phyloP scores from a whole-genome alignment of 2,888 invertebrate species.

The Melitaea athalia region DNA sequence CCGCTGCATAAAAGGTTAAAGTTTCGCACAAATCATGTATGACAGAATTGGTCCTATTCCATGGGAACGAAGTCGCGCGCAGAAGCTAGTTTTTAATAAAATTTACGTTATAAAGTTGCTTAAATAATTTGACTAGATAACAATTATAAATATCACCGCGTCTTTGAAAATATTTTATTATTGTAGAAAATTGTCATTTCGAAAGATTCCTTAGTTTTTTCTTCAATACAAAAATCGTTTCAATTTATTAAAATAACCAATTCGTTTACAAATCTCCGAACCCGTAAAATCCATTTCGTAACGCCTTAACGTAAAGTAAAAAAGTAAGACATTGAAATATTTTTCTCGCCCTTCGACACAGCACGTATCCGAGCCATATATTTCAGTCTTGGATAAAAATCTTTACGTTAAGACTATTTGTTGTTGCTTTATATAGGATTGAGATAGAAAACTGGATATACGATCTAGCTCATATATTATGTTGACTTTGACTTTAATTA shows the following conservation, averaged over 20 bases:
- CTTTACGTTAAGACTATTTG: constrained; percentile 1
- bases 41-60: too few species aligned
- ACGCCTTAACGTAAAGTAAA: background rate
- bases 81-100: too few species aligned
- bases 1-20: too few species aligned
- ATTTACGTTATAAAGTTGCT: too few species aligned
- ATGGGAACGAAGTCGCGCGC: too few species aligned
- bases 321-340: constrained; percentile 10
- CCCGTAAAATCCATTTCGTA: constrained; percentile 5
- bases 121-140: too few species aligned
- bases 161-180: too few species aligned
- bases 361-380: constrained; percentile 27
- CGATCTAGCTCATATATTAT: background rate
- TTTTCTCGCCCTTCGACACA: constrained; percentile 14
- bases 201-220: too few species aligned
- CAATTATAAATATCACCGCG: too few species aligned
- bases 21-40: too few species aligned
- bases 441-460: background rate
- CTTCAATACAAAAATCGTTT: background rate
- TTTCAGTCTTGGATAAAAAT: constrained; percentile 24
- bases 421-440: background rate
- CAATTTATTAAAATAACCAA: constrained; percentile 3
- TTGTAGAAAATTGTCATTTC: too few species aligned
- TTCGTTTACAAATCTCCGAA: constrained; percentile 19
- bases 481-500: background rate